These are phyloP conservation scores for Leptopilina clavipes DNA, from an alignment of 1,140 invertebrate species.

Conservation along the genomic window DNA sequence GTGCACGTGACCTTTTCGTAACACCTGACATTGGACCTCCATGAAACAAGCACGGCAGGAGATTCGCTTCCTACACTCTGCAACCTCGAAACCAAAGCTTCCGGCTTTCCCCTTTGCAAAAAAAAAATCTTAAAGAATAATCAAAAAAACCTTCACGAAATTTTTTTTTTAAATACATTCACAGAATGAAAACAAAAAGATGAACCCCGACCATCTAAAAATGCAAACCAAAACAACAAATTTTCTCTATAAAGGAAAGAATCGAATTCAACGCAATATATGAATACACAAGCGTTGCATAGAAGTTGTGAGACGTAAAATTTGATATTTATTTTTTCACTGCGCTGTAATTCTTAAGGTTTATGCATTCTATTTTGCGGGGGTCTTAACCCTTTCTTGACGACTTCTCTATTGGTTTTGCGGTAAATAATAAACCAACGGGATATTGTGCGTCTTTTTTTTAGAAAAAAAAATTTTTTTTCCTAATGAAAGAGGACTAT, in stretches of 20 bases:
- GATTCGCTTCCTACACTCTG: constrained; percentile 45
- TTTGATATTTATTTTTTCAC: constrained; percentile 33
- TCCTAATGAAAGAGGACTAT: background rate
- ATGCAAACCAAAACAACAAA: background rate
- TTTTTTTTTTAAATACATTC: background rate
- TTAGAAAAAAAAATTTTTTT: background rate
- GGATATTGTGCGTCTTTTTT: constrained; percentile 11
- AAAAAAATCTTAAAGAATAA: background rate
- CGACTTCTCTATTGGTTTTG: constrained; percentile 19
- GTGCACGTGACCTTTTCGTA: constrained; percentile 40
- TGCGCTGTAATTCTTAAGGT: constrained; percentile 18
- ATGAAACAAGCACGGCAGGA: constrained; percentile 37
- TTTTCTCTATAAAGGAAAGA: background rate
- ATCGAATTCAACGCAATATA: background rate
- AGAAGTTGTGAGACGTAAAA: constrained; percentile 17
- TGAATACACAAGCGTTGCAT: background rate
- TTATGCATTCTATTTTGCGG: constrained; percentile 33
- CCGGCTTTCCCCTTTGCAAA: constrained; percentile 51
- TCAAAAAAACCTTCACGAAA: background rate
- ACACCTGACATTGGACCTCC: constrained; percentile 49
- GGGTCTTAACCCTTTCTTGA: constrained; percentile 29
- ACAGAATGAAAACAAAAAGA: too few species aligned
- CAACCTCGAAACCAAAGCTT: constrained; percentile 49
- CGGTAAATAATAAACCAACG: constrained; percentile 29
- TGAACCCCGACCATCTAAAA: background rate